Evolutionary conservation across 1,140 invertebrate species (phyloP), one percentile per base, ranked within the genome.

Genomic region (Apolygus lucorum): DNA sequence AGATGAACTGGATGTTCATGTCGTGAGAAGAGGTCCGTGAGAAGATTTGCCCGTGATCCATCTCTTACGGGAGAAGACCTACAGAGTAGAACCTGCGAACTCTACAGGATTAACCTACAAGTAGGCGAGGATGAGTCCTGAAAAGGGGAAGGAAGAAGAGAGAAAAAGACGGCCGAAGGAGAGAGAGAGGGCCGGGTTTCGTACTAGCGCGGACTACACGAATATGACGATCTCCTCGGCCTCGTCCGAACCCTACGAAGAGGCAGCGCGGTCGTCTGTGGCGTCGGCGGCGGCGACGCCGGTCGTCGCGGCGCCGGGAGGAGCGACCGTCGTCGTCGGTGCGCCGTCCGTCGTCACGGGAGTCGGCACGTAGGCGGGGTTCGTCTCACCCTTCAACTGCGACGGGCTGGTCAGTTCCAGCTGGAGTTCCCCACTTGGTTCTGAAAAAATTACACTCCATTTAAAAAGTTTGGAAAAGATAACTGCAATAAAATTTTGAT

Each of bases 221-320:
- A 14, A 59, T 8, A 59, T 59, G 22, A 59, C 22, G 54, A 59
- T 21, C 54, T 59, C 54, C 54, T 59, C 54, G 54, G 54, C 54
- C 54, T 59, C 54, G 54, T 59, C 54, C 22, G 54, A 59, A 13
- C 54, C 54, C 54, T 59, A 59, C 54, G 54, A n/a, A n/a, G n/a
- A 59, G 22, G 22, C 54, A 4, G 22, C 11, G 8, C 22, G 54
- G 11, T 13, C 11, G 54, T 59, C 54, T 8, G 22, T 21, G 22
- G 54, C 13, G 11, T 22, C 54, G 54, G 11, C 54, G 54, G 11
- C 22, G 54, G 22, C 54, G 54, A 22, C 4, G 11, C 22, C 22
- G 54, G 54, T 24, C 22, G 54, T 4, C 34, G 34, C 8, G 8
- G 34, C 34, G 34, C 17, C 34, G n/a, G n/a, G n/a, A n/a, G n/a